phyloP scores from a whole-genome alignment of 2,797 vertebrate genomes.

The Sardinella longiceps region DNA sequence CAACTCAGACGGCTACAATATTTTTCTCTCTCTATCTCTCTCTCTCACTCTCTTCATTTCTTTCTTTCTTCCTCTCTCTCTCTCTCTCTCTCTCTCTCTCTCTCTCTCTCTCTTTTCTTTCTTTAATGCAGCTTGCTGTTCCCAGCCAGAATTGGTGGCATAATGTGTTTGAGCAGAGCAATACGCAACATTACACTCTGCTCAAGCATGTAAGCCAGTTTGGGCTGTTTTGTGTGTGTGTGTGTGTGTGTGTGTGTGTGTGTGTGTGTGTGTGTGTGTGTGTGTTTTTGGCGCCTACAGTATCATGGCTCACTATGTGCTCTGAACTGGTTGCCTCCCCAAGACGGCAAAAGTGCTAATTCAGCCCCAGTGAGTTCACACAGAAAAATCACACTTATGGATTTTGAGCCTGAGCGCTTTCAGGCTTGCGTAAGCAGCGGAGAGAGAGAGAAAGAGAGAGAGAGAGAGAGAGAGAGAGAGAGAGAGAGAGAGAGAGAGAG shows the following conservation, averaged over 20 bases:
- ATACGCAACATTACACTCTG: neutral
- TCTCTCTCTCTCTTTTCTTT: too few species aligned
- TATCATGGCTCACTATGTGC: neutral
- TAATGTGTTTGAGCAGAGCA: neutral
- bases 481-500: too few species aligned
- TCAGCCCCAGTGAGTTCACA: neutral
- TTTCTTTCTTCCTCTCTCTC: neutral
- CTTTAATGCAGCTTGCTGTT: too few species aligned
- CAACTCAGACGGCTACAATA: neutral
- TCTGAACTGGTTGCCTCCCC: neutral
- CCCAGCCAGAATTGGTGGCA: too few species aligned
- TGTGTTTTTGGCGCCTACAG: neutral
- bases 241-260: too few species aligned
- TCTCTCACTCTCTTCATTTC: neutral
- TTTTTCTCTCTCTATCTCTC: neutral
- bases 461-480: too few species aligned
- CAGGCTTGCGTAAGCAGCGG: neutral
- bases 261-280: too few species aligned
- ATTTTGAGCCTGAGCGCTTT: neutral
- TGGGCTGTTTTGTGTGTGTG: too few species aligned
- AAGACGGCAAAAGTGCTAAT: neutral
- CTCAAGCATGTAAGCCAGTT: neutral
- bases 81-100: too few species aligned
- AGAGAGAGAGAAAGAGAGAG: too few species aligned
- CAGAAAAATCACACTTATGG: slow-evolving; percentile 5